Evolutionary conservation across 35 echinoderm and acorn worm genomes (phyloP), one percentile per base, ranked within the genome.

Genomic region (Holothuria glaberrima): DNA sequence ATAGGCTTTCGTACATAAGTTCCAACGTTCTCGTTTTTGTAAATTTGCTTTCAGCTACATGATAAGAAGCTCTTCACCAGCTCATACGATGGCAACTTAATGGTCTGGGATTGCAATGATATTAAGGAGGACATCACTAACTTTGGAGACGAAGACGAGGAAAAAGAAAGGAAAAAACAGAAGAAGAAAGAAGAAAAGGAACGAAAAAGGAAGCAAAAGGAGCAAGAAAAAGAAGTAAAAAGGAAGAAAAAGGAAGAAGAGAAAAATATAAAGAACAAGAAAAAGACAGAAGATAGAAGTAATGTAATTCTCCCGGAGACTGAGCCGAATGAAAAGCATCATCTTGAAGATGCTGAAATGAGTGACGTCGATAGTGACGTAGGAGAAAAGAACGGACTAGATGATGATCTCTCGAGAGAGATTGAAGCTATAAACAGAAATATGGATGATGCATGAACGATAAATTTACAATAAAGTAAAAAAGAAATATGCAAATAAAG

Each of bases 61-160:
- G 89, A 93, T 0, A 88, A 91, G 22, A 93, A 91, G 58, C 74
- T 99, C 30, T 80, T 88, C 70, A 95, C 93, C 5, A 88, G 90
- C 30, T 94, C 97, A 0, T 91, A 90, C 71, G 97, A 99, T 66
- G 93, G 93, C 6, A 62, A 75, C 0, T 72, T 95, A 9, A 95
- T 90, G 62, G 80, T 99, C 12, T 99, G 94, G 88, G 88, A 99
- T 60, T 91, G 87, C 60, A 18, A 81, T 0, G 97, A 94, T 46
- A 92, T 99, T 21, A 95, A 94, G 61, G 91, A 95, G 45, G 97
- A 99, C 20, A 93, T 91, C 88, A 95, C 93, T 5, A 95, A 81
- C 36, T 92, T 99, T 48, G 93, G 93, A 18, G 93, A 98, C 58
- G 93, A 99, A 66, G 93, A 99, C 22, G 96, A 98, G 25, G 97